A percentile compares a stretch with the other conserved stretches of the same genome.
Evolutionary conservation across 2,113 vertebrate genomes (phyloP).

Genomic region (Prochilodus magdalenae): DNA sequence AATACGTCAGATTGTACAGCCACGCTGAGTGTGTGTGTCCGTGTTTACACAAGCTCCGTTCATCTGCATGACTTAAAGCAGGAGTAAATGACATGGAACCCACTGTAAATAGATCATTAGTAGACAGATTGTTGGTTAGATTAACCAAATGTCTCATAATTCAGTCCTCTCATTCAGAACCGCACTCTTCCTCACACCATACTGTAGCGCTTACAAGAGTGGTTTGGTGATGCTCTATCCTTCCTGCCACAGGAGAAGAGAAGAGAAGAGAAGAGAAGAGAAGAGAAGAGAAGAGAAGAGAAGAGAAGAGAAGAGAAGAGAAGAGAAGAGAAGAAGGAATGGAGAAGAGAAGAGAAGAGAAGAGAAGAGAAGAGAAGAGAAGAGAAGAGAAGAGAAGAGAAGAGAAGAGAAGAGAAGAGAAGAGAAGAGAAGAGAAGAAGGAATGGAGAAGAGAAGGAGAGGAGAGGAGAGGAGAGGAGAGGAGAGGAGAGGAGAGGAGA

Average conservation of each 20-base stretch:
- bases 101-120: constrained; percentile 38
- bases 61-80: constrained; percentile 28
- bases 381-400: no score
- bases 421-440: no score
- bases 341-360: neutral
- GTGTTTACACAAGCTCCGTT: constrained; percentile 33
- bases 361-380: no score
- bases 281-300: neutral
- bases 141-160: constrained; percentile 9
- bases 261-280: no score
- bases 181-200: neutral
- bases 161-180: constrained; percentile 10
- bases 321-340: no score
- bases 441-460: no score
- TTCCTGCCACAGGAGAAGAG: no score
- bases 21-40: neutral
- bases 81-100: constrained; percentile 27
- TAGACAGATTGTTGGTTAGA: neutral
- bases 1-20: neutral
- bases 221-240: neutral
- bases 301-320: no score
- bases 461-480: no score
- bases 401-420: no score
- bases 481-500: no score
- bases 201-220: no score